Evolutionary conservation across 2,888 invertebrate species (phyloP), one percentile per base, ranked within the genome.

Genomic region (Sialis lutaria): DNA sequence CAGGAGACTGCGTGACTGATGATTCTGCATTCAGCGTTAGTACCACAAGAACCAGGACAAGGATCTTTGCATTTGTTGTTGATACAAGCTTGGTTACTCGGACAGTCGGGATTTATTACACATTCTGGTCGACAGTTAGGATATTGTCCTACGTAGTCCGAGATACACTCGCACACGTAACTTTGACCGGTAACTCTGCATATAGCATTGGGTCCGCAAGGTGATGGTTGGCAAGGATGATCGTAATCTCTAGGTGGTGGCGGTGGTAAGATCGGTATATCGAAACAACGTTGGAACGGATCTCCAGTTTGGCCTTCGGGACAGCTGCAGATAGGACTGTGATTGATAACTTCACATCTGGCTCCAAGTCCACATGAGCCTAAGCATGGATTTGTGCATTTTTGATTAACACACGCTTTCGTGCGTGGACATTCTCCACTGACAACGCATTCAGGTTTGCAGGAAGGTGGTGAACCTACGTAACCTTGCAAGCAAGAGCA

Each of bases 101-200:
- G 75, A 61, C 87, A 87, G 59, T 87, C 85, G 10, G 84, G 79
- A 61, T 86, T 87, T 46, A 85, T 82, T 6, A 83, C 73, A 63
- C 86, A 86, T 64, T 86, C 86, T 13, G 87, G 87, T 55, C 86
- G 72, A 57, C 88, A 88, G 55, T 82, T 81, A 31, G 87, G 86
- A 51, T 88, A 85, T 45, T 75, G 73, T 34, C 88, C 89, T 42
- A 83, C 70, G 58, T 86, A 89, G 54, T 76, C 76, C 46, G 76
- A 74, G n/a, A 78, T 63, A 59, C 90, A 90, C 52, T 79, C 75
- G 58, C 89, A 90, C 12, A 80, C 75, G 41, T 86, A 77, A 55
- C 72, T 72, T 42, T 72, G 76, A 47, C 80, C 77, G 47, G 72
- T 65, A 50, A 73, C 72, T 54, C 77, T 67, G 58, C 89, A 89